phyloP scores from a whole-genome alignment of 2,797 vertebrate genomes.

The Mycteria americana region DNA sequence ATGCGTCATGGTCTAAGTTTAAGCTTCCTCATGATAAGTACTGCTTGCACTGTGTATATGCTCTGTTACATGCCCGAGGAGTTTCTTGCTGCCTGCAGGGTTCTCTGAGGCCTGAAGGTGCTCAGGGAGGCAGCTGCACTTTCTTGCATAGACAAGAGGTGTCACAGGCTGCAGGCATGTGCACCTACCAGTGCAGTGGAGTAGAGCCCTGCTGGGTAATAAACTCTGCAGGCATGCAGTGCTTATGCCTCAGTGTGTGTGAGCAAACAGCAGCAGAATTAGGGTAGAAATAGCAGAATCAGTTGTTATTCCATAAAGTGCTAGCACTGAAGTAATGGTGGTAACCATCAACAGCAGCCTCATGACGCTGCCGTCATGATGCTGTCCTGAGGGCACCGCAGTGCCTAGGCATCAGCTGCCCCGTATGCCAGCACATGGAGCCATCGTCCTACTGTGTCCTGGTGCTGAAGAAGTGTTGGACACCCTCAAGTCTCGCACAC shows the following conservation, averaged over 20 bases:
- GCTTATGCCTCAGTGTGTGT: rapidly evolving
- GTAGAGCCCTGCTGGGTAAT: background rate
- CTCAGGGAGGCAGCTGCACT: background rate
- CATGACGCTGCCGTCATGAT: rapidly evolving
- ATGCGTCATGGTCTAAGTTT: rapidly evolving
- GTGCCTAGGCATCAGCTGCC: background rate
- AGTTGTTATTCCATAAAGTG: background rate
- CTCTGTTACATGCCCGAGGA: rapidly evolving
- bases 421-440: rapidly evolving
- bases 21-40: background rate
- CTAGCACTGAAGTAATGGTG: background rate
- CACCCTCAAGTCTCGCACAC: rapidly evolving
- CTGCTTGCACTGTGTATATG: background rate
- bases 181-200: rapidly evolving
- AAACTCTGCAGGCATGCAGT: background rate
- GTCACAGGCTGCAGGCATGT: background rate
- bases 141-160: background rate
- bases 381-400: background rate
- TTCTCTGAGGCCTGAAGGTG: background rate
- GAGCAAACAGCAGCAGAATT: background rate
- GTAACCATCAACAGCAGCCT: background rate
- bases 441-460: background rate
- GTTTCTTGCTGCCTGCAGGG: background rate
- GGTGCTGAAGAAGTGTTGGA: background rate
- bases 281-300: background rate